These are phyloP conservation scores for Columba livia DNA, from an alignment of 2,113 vertebrate species.

Conservation along the genomic window DNA sequence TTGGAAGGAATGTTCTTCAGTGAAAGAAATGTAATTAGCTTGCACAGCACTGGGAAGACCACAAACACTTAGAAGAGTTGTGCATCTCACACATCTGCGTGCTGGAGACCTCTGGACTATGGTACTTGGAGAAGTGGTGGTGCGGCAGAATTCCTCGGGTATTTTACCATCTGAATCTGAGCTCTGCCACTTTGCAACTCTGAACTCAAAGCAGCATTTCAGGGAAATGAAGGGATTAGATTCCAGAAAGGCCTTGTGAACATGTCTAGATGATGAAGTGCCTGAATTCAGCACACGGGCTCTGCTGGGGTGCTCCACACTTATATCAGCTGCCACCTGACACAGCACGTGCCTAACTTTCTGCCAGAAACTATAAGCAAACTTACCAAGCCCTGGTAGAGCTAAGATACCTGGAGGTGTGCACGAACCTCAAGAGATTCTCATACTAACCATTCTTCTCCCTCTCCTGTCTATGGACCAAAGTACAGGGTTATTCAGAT, in stretches of 20 bases:
- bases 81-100: not conserved
- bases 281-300: not conserved
- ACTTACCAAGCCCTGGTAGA: not conserved
- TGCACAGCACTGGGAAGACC: not conserved
- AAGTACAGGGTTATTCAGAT: not conserved
- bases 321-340: not conserved
- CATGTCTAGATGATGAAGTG: not conserved
- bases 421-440: not conserved
- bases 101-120: not conserved
- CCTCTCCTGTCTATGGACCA: not conserved
- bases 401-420: not conserved
- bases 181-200: not conserved
- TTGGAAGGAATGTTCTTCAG: not conserved
- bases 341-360: not conserved
- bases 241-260: not conserved
- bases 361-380: not conserved
- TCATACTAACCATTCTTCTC: not conserved
- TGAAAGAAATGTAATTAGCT: not conserved
- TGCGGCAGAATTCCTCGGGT: not conserved
- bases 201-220: not conserved
- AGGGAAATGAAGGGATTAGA: not conserved
- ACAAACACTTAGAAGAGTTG: not conserved
- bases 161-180: not conserved
- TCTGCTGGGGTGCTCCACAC: not conserved
- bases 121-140: not conserved